These are phyloP conservation scores for Hypotaenidia okinawae DNA, from an alignment of 2,797 vertebrate genomes.

Conservation along the genomic window DNA sequence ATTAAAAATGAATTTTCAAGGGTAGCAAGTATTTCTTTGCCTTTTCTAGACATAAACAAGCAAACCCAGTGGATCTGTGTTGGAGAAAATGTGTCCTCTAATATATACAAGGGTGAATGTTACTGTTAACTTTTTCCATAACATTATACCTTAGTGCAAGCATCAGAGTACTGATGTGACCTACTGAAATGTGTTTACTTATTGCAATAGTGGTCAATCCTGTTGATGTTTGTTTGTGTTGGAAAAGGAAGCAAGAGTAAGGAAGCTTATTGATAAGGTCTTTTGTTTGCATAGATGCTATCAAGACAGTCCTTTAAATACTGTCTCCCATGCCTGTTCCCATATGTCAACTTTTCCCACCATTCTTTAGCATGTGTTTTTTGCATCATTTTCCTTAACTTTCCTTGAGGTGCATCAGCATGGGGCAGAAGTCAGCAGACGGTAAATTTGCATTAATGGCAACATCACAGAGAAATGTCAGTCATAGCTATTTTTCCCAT, in stretches of 20 bases:
- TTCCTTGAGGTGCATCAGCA: neutral
- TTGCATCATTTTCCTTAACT: neutral
- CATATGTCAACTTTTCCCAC: accelerated
- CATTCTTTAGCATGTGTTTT: neutral
- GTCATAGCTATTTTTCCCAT: neutral
- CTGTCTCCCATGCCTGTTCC: neutral
- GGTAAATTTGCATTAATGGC: neutral
- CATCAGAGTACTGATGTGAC: neutral
- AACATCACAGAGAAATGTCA: neutral
- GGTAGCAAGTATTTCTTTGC: neutral
- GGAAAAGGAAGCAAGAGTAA: neutral
- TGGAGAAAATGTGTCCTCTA: neutral
- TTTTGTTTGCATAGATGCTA: neutral
- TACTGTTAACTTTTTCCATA: neutral
- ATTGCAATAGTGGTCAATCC: neutral
- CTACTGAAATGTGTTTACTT: neutral
- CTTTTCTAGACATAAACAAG: neutral
- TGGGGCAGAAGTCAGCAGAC: neutral
- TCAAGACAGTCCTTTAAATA: neutral
- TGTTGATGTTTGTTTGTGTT: neutral
- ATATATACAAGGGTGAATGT: neutral
- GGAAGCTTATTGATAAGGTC: neutral
- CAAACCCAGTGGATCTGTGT: neutral
- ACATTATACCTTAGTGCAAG: neutral
- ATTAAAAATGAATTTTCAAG: neutral